These are phyloP conservation scores for Lacanobia wlatinum DNA, from an alignment of 2,888 invertebrate species.

Conservation along the genomic window DNA sequence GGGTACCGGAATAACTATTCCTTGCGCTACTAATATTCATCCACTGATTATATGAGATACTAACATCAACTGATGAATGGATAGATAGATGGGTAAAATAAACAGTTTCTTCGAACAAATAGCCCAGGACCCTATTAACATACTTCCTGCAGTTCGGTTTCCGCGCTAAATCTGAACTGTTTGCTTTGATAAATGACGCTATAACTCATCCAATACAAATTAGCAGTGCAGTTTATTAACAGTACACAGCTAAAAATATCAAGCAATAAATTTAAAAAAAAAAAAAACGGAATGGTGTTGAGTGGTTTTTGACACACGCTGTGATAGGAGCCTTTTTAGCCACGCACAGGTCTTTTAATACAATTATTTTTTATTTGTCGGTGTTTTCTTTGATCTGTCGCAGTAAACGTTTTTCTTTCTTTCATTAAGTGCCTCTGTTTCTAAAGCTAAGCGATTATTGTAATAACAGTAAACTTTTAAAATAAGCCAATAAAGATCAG, in stretches of 20 bases:
- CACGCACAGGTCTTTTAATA: no score
- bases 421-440: no score
- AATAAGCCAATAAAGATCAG: conserved; percentile 1
- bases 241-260: not conserved
- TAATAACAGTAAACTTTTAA: conserved; percentile 7
- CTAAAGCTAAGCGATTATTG: not conserved
- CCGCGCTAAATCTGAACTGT: conserved; percentile 27
- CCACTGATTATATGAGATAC: not conserved
- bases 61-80: conserved; percentile 1
- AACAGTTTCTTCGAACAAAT: conserved; percentile 38
- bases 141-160: conserved; percentile 32
- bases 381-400: no score
- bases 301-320: not conserved
- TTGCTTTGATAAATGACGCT: conserved; percentile 40
- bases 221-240: conserved; percentile 14
- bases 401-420: no score
- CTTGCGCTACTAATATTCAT: not conserved
- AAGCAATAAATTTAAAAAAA: not conserved
- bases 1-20: not conserved
- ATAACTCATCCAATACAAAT: conserved; percentile 29
- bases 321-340: no score
- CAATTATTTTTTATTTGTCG: no score
- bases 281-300: not conserved
- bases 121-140: conserved; percentile 42
- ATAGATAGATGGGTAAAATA: conserved; percentile 17